These are phyloP conservation scores for Lepidotrigona ventralis DNA, from an alignment of 1,140 invertebrate genomes.

Conservation along the genomic window DNA sequence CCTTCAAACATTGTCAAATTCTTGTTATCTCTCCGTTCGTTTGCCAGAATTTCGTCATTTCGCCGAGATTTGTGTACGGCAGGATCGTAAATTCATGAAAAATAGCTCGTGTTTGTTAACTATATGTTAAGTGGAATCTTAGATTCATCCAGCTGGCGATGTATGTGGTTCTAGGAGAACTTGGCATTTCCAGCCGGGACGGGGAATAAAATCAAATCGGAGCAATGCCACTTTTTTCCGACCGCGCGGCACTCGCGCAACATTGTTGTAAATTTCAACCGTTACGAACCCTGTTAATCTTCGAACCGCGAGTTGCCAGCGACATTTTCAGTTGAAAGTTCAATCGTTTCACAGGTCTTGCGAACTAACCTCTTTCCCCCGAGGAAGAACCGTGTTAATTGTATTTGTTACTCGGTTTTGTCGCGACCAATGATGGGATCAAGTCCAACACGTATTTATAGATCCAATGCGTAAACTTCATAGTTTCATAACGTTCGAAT, in stretches of 20 bases:
- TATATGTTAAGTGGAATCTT: not conserved
- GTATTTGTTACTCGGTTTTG: not conserved
- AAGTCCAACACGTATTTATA: too few species aligned
- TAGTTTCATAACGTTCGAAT: too few species aligned
- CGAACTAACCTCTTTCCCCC: not conserved
- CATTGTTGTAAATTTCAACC: slow-evolving; percentile 28
- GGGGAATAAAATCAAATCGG: slow-evolving; percentile 17
- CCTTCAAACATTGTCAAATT: not conserved
- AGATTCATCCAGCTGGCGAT: not conserved
- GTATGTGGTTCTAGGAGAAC: not conserved
- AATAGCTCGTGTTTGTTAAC: not conserved
- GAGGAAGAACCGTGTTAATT: not conserved
- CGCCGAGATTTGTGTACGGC: not conserved
- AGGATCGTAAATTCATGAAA: slow-evolving; percentile 6
- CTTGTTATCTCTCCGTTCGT: not conserved
- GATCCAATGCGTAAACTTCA: too few species aligned
- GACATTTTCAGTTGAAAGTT: slow-evolving; percentile 4
- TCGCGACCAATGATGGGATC: not conserved
- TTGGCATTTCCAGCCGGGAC: not conserved
- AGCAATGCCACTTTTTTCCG: not conserved
- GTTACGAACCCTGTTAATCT: slow-evolving; percentile 14
- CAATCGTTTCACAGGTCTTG: slow-evolving; percentile 21
- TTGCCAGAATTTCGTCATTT: not conserved
- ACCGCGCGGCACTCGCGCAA: slow-evolving; percentile 7
- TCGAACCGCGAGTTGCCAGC: not conserved